Evolutionary conservation across 2,888 invertebrate species (phyloP).

Genomic region (Lumbricus terrestris): DNA sequence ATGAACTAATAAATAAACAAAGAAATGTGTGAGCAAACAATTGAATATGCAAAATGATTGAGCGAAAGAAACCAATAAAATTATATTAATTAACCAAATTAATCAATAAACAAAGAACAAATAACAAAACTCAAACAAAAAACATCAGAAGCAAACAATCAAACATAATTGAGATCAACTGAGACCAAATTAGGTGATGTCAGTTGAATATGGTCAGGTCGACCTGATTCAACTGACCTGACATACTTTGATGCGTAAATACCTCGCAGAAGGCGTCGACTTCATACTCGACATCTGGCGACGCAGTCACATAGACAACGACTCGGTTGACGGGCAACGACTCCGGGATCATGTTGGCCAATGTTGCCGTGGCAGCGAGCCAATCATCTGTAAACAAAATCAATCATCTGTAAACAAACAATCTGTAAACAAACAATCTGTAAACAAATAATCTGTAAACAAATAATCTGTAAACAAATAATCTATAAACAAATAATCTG

Average conservation of each 20-base stretch:
- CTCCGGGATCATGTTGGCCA: slow-evolving; percentile 48
- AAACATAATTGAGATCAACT: not conserved
- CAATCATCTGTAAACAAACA: not conserved
- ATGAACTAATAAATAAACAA: too few relatives aligned
- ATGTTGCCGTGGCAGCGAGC: slow-evolving; percentile 49
- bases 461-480: slow-evolving; percentile 51
- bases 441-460: too few relatives aligned
- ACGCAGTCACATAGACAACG: slow-evolving; percentile 49
- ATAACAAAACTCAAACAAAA: not conserved
- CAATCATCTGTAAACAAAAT: slow-evolving; percentile 51
- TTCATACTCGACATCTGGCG: slow-evolving; percentile 29
- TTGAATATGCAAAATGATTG: too few relatives aligned
- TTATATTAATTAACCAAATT: too few relatives aligned
- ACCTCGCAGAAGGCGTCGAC: slow-evolving; percentile 24
- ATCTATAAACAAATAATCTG: not conserved
- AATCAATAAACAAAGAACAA: too few relatives aligned
- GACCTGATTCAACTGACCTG: not conserved
- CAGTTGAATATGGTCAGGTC: not conserved
- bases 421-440: slow-evolving; percentile 44
- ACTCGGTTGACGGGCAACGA: slow-evolving; percentile 47
- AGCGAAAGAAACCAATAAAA: too few relatives aligned
- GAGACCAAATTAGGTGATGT: not conserved
- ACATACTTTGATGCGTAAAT: not conserved
- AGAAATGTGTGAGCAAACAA: too few relatives aligned
- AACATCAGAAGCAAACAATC: not conserved